Evolutionary conservation across 1,140 invertebrate genomes (phyloP), one percentile per base, ranked within the genome.

Genomic region (Marisa cornuarietis): DNA sequence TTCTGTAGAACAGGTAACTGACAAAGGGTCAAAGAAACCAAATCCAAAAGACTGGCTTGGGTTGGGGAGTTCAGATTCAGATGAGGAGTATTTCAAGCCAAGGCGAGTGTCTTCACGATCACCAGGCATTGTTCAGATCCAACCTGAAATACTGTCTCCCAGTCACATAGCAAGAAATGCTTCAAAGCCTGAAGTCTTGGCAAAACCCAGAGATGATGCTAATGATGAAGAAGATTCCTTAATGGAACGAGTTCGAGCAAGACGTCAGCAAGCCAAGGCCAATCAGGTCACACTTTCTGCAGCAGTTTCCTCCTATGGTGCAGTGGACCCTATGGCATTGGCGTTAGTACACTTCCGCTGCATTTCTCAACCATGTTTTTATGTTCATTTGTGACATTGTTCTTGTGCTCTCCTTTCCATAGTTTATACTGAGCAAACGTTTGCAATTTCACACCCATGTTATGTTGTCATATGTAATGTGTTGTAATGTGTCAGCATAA

Each of bases 41-140:
- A 58, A 75, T 73, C 62, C 82, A 16, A 72, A 80, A 78, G 86
- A 83, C 26, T 87, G 84, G 82, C 69, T 87, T 8, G 86, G 86
- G n/a, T 68, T 87, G 16, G 84, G 81, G 52, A 84, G 85, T 58
- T 83, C 83, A 24, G 84, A 83, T 68, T 81, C 81, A 71, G 84
- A 85, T 66, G 86, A 83, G 75, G 83, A 87, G 54, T 42, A 82
- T 11, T 84, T 84, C 71, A 82, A 79, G 26, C 81, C 83, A 24
- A 82, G 79, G 72, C 73, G 75, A 54, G 75, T 78, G n/a, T 18
- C 80, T 20, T 74, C 77, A 8, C 76, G 74, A 24, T 77, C 42
- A 54, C 79, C 81, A 13, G 66, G 65, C 22, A 20, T 82, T n/a
- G 65, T 63, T n/a, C 78, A 82, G 22, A 80, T 69, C 54, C 58